Evolutionary conservation across 2,888 invertebrate genomes (phyloP).

Genomic region (Ypsolopha sequella): DNA sequence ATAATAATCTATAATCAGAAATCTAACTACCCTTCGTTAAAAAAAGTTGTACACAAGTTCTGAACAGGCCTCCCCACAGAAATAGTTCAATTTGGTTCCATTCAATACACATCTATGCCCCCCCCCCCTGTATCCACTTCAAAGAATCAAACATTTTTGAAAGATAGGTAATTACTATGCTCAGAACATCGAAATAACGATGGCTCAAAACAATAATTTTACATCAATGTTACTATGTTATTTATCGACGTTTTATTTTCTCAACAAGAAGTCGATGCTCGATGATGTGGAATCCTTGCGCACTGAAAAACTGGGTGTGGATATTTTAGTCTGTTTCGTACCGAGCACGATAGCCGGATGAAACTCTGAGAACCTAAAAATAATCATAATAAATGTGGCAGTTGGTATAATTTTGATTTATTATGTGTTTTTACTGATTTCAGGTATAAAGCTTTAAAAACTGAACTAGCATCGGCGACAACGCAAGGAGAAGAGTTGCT

Average conservation of each 20-base stretch:
- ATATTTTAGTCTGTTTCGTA: constrained; percentile 28
- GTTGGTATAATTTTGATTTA: background rate
- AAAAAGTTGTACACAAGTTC: too few species aligned
- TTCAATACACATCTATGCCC: too few species aligned
- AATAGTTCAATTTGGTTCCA: too few species aligned
- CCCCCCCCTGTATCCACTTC: too few species aligned
- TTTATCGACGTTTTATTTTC: background rate
- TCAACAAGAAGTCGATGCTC: constrained; percentile 10
- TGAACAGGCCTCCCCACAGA: too few species aligned
- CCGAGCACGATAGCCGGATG: constrained; percentile 22
- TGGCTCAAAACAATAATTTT: too few species aligned
- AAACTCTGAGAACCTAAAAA: constrained; percentile 31
- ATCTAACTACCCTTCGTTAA: too few species aligned
- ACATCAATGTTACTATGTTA: too few species aligned
- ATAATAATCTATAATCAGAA: too few species aligned
- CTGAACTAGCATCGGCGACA: constrained; percentile 88
- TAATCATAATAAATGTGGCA: background rate
- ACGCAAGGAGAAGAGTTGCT: constrained; percentile 91
- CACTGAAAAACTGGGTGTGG: constrained; percentile 39
- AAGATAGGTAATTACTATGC: too few species aligned
- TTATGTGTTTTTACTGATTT: constrained; percentile 5
- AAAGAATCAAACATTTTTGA: too few species aligned
- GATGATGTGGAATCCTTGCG: constrained; percentile 51
- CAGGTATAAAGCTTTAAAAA: constrained; percentile 80
- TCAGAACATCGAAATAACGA: too few species aligned